Evolutionary conservation across 2,888 invertebrate species (phyloP).

Genomic region (Limenitis arthemis): DNA sequence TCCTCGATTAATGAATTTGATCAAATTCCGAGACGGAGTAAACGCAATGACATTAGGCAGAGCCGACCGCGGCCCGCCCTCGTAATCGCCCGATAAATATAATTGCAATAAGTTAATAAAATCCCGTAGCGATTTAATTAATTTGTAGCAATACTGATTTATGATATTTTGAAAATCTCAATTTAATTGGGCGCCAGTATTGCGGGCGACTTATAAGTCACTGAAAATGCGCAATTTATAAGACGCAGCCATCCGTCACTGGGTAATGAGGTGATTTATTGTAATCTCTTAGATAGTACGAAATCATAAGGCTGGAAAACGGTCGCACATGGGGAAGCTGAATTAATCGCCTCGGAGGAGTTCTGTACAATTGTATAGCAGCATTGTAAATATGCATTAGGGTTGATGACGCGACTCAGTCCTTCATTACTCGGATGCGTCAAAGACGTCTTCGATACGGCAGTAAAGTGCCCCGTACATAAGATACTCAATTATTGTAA

Average conservation of each 20-base stretch:
- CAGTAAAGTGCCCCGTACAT: constrained; percentile 58
- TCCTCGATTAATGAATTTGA: constrained; percentile 56
- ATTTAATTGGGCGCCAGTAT: constrained; percentile 56
- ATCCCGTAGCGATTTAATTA: constrained; percentile 59
- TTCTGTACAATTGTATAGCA: constrained; percentile 35
- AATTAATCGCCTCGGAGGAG: constrained; percentile 43
- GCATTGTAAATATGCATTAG: constrained; percentile 57
- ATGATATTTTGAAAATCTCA: constrained; percentile 41
- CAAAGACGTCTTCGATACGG: constrained; percentile 56
- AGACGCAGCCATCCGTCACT: constrained; percentile 21
- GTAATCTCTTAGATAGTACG: constrained; percentile 28
- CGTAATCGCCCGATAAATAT: constrained; percentile 59
- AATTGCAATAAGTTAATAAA: constrained; percentile 68
- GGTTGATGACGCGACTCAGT: constrained; percentile 42
- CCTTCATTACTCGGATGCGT: constrained; percentile 58
- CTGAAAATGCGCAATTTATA: constrained; percentile 13
- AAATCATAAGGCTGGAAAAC: constrained; percentile 37
- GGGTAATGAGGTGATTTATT: constrained; percentile 26
- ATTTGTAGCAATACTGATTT: constrained; percentile 53
- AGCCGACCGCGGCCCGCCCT: constrained; percentile 34
- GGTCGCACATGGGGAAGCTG: constrained; percentile 29
- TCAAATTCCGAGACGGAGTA: constrained; percentile 49
- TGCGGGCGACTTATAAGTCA: not conserved
- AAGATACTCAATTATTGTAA: constrained; percentile 66
- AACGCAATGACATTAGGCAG: constrained; percentile 43